Percentiles rank a stretch among this genome's conserved stretches.
These are phyloP conservation scores for Zaprionus capensis DNA, from an alignment of 1,140 invertebrate species.

Conservation along the genomic window DNA sequence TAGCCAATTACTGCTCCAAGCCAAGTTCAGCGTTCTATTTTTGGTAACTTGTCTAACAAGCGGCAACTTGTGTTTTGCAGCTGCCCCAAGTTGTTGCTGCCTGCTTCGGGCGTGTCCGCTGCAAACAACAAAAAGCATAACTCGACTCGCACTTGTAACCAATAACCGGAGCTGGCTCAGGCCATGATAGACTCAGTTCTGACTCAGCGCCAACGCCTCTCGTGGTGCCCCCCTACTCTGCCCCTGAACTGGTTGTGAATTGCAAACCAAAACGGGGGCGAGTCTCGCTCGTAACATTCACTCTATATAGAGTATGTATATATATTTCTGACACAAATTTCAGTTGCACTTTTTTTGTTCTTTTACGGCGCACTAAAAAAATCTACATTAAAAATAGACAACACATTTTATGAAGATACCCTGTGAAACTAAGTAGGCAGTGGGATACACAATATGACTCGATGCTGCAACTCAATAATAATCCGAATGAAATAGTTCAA, in stretches of 20 bases:
- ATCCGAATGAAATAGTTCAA: background rate
- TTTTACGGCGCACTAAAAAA: slow-evolving; percentile 60
- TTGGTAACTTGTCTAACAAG: slow-evolving; percentile 78
- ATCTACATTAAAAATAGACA: slow-evolving; percentile 68
- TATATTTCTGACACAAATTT: slow-evolving; percentile 12
- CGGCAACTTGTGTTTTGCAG: slow-evolving; percentile 25
- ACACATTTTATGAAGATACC: slow-evolving; percentile 49
- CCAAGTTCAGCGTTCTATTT: slow-evolving; percentile 72
- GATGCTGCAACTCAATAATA: no score
- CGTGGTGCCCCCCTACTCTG: background rate
- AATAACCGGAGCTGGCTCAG: slow-evolving; percentile 19
- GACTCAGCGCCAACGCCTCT: slow-evolving; percentile 26
- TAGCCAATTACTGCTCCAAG: slow-evolving; percentile 48
- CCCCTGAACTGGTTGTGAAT: slow-evolving; percentile 52
- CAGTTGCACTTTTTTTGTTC: slow-evolving; percentile 39
- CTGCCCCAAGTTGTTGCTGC: slow-evolving; percentile 37
- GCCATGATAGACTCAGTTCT: slow-evolving; percentile 13
- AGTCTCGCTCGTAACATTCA: slow-evolving; percentile 5
- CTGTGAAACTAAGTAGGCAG: no score
- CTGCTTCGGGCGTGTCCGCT: slow-evolving; percentile 60
- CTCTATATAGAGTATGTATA: background rate
- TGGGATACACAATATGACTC: no score
- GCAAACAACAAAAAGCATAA: slow-evolving; percentile 55
- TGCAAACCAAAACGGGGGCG: slow-evolving; percentile 44
- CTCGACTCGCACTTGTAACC: slow-evolving; percentile 45